Base-by-base conservation (phyloP, 92 coral and sea anemone species). In the Desmophyllum pertusum region DNA sequence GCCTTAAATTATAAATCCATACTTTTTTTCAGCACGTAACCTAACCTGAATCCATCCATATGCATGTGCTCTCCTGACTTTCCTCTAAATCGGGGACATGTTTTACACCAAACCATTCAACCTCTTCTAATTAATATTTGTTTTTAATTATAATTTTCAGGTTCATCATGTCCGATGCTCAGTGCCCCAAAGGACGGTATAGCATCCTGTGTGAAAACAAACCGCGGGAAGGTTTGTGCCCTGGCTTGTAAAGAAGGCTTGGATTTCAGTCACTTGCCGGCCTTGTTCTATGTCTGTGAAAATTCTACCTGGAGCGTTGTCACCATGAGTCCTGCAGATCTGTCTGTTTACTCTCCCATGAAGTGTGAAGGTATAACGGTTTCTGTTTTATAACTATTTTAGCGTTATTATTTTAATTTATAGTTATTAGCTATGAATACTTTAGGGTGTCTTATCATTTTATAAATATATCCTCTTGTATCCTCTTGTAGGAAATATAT, bases 191-290 rank as follows among this genome's bases (percentile, higher is more conserved):
- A 33, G 38, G 77, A 73, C 45, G 77, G 77, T n/a, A 73, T 73
- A 8, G 36, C 45, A 15, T 25, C 38, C 31, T 73, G 77, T 7
- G 55, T 73, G 36, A 73, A 42, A 31, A 73, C 55, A 25, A 73
- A 33, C 59, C 18, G 2, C 3, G 55, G 57, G 6, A 73, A 73
- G 9, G 57, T 73, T 42, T 73, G 77, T 29, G 27, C 77, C 35
- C 30, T 73, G 27, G 77, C 77, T 42, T 73, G 77, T 73, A 73
- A 73, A 73, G 36, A 43, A 73, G 77, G 77, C 25, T 73, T 73
- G 27, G 77, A 73, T 73, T 73, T 73, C 38, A 46, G 35, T 45
- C 21, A 43, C 4, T 17, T 18, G 25, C 59, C 77, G 15, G 61
- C 77, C 38, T 73, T 73, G 61, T 73, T 73, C 25, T 73, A 73